Evolutionary conservation across 2,888 invertebrate species (phyloP).

Genomic region (Sinodicranocentrus sp.): DNA sequence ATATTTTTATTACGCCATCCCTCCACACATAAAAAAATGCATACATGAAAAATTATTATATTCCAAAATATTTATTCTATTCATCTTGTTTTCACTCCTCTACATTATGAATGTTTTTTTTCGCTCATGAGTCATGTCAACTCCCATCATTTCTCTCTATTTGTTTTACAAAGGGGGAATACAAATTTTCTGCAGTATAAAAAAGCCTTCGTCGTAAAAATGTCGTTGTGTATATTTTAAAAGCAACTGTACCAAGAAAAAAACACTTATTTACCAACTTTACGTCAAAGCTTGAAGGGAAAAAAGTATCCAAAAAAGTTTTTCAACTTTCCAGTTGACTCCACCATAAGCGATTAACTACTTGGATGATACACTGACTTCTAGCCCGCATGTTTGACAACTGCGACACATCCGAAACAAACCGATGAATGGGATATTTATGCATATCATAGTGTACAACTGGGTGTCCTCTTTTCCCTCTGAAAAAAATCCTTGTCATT

Average conservation of each 20-base stretch:
- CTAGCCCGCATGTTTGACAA: conserved; percentile 30
- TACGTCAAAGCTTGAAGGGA: neutral
- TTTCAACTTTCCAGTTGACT: neutral
- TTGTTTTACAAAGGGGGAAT: neutral
- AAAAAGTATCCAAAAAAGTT: neutral
- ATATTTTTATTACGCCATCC: conserved; percentile 1
- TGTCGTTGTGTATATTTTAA: neutral
- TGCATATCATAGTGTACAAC: neutral
- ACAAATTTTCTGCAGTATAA: neutral
- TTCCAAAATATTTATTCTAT: conserved; percentile 6
- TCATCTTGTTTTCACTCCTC: neutral
- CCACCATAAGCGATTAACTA: neutral
- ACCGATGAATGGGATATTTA: conserved; percentile 1
- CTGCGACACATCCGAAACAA: conserved; percentile 14
- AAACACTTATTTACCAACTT: neutral
- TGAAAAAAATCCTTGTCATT: conserved; percentile 17
- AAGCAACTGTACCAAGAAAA: neutral
- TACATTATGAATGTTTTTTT: neutral
- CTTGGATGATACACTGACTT: conserved; percentile 16
- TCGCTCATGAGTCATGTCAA: too few species aligned
- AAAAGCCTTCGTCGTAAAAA: neutral
- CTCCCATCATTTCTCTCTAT: neutral
- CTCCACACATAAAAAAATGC: too few species aligned
- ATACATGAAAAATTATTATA: neutral
- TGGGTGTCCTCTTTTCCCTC: neutral